phyloP scores from a whole-genome alignment of 1,140 invertebrate species.

The Saccostrea glomerata region DNA sequence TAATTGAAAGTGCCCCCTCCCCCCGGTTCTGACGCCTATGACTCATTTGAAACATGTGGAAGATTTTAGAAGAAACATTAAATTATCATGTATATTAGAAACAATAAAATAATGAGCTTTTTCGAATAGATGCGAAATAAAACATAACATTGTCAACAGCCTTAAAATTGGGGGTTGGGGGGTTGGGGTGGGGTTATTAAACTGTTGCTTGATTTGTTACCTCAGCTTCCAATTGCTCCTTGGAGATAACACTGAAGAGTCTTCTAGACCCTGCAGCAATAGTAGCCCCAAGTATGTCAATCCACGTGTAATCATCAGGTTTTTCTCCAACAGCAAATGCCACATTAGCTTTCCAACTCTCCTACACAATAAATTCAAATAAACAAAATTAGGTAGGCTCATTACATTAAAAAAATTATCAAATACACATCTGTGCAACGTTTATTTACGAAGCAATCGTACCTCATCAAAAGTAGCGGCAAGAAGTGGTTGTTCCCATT shows the following conservation, averaged over 20 bases:
- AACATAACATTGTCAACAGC: too few relatives aligned
- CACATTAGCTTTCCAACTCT: constrained; percentile 75
- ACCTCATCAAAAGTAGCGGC: constrained; percentile 72
- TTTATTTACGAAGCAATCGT: neutral
- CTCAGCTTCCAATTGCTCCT: constrained; percentile 72
- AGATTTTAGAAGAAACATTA: too few relatives aligned
- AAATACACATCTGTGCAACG: neutral
- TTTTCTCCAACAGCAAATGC: constrained; percentile 72
- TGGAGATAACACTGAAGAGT: constrained; percentile 74
- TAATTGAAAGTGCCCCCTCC: too few relatives aligned
- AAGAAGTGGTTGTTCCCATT: constrained; percentile 71
- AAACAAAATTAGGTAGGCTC: neutral
- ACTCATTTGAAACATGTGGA: too few relatives aligned
- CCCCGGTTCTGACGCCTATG: too few relatives aligned
- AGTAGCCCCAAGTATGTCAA: constrained; percentile 69
- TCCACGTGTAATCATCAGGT: constrained; percentile 73
- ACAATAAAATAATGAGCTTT: too few relatives aligned
- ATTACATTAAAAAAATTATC: neutral
- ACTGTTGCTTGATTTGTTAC: constrained; percentile 56
- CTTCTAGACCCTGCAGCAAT: constrained; percentile 70
- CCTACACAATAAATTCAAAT: constrained; percentile 63
- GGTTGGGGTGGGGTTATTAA: too few relatives aligned
- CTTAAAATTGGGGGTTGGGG: too few relatives aligned
- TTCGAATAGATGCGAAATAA: too few relatives aligned
- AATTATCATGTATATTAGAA: too few relatives aligned